Evolutionary conservation across 2,888 invertebrate genomes (phyloP).

Genomic region (Heliconius aoede): DNA sequence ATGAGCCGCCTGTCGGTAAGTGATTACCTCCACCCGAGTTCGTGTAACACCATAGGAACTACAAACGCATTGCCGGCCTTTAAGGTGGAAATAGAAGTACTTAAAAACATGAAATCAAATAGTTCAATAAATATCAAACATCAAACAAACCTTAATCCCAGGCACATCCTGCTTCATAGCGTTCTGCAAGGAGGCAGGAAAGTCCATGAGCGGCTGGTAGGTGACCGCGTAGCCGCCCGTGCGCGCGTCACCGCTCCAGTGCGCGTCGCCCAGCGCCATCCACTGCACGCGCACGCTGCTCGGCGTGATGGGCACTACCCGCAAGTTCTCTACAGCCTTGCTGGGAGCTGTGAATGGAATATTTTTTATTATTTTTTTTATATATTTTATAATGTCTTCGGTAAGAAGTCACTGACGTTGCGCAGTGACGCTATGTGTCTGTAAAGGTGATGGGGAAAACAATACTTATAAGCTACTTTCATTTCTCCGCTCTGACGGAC

Average conservation of each 20-base stretch:
- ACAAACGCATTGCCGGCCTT: no score
- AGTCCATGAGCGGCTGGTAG: slow-evolving; percentile 95
- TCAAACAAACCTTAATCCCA: slow-evolving; percentile 88
- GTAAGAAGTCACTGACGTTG: no score
- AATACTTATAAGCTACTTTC: background rate
- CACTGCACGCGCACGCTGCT: slow-evolving; percentile 97
- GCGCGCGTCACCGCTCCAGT: slow-evolving; percentile 94
- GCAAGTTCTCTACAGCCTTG: slow-evolving; percentile 89
- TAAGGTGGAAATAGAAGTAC: no score
- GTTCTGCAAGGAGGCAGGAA: slow-evolving; percentile 92
- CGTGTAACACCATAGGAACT: no score
- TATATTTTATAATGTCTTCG: background rate
- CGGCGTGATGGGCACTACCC: slow-evolving; percentile 96
- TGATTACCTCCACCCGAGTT: no score
- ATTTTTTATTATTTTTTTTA: background rate
- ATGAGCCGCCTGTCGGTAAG: no score
- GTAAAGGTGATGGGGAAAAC: no score
- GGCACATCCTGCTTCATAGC: slow-evolving; percentile 93
- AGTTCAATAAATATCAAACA: no score
- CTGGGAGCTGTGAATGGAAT: slow-evolving; percentile 88
- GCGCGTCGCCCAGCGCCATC: slow-evolving; percentile 89
- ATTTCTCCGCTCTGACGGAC: no score
- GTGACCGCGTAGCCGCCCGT: slow-evolving; percentile 95
- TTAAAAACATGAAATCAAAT: no score
- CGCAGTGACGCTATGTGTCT: no score